These are phyloP conservation scores for Dynastes grantii DNA, from an alignment of 2,888 invertebrate species.

Conservation along the genomic window DNA sequence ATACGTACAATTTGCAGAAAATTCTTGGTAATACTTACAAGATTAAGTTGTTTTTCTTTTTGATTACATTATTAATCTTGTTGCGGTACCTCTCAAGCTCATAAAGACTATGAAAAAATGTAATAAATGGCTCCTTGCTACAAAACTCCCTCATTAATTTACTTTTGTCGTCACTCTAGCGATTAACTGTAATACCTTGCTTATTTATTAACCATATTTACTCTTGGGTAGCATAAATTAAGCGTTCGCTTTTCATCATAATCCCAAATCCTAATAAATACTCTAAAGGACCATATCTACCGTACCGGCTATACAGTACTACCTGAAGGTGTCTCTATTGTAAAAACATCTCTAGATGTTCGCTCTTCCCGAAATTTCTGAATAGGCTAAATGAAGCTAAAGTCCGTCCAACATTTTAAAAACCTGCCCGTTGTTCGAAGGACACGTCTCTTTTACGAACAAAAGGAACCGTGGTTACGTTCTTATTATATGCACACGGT, in stretches of 20 bases:
- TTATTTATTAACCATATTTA: slow-evolving; percentile 38
- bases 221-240: slow-evolving; percentile 39
- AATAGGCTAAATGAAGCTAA: slow-evolving; percentile 48
- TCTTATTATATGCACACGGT: slow-evolving; percentile 33
- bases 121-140: not conserved
- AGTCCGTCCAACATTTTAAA: slow-evolving; percentile 46
- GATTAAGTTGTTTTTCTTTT: too few species aligned
- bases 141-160: slow-evolving; percentile 34
- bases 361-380: slow-evolving; percentile 44
- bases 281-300: slow-evolving; percentile 23
- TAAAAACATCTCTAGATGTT: slow-evolving; percentile 24
- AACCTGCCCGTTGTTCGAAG: slow-evolving; percentile 43
- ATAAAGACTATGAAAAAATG: slow-evolving; percentile 5
- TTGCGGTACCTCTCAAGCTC: not conserved
- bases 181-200: slow-evolving; percentile 30
- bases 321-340: slow-evolving; percentile 43
- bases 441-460: slow-evolving; percentile 43
- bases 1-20: too few species aligned
- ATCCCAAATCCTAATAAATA: slow-evolving; percentile 46
- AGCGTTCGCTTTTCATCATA: slow-evolving; percentile 35
- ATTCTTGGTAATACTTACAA: too few species aligned
- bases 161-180: slow-evolving; percentile 34
- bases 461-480: slow-evolving; percentile 38
- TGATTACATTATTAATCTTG: too few species aligned
- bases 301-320: slow-evolving; percentile 18